Base-by-base conservation (phyloP, 2,797 vertebrate species). In the Zalophus californianus region DNA sequence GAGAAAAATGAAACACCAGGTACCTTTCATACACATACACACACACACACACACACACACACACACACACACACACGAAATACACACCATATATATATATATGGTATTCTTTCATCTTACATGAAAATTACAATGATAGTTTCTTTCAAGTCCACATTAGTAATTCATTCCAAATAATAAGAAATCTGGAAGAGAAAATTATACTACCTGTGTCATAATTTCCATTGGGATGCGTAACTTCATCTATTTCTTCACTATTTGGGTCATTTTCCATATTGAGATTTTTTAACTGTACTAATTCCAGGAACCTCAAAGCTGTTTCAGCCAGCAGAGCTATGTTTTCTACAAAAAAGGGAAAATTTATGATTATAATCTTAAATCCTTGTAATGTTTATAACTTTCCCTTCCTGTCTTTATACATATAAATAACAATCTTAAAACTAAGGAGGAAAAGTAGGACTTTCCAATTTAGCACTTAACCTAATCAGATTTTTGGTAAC, bases 301-400 rank as follows among this genome's bases (percentile, higher is more conserved):
- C 99, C 98, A 99, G 98, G 98, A 99, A 99, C 41, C 99, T 99
- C 96, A 99, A 98, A 18, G 99, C 99, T 21, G 99, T 99, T 99
- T 99, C 99, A 7, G 99, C 99, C 98, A 99, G 97, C 54, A 99
- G 98, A 0, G 99, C 99, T 52, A 99, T 99, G 98, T 99, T 99
- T 98, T 99, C 99, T 99, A 87, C 60, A 72, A 93, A 97, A 96
- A 25, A 4, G 64, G 90, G 11, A 82, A 90, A 68, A 95, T 50
- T 68, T 41, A 35, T 60, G 54, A 77, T 79, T 64, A 87, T 38
- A n/a, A 54, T 70, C 79, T 90, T 78, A 92, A 52, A 54, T 91
- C 4, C 78, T 13, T 70, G 27, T 62, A 70, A 54, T 73, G 14
- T 5, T 96, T 92, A 7, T 8, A 72, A 72, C 41, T 50, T 92